Evolutionary conservation across 1,140 invertebrate genomes (phyloP), one percentile per base, ranked within the genome.

Genomic region (Steinernema feltiae): DNA sequence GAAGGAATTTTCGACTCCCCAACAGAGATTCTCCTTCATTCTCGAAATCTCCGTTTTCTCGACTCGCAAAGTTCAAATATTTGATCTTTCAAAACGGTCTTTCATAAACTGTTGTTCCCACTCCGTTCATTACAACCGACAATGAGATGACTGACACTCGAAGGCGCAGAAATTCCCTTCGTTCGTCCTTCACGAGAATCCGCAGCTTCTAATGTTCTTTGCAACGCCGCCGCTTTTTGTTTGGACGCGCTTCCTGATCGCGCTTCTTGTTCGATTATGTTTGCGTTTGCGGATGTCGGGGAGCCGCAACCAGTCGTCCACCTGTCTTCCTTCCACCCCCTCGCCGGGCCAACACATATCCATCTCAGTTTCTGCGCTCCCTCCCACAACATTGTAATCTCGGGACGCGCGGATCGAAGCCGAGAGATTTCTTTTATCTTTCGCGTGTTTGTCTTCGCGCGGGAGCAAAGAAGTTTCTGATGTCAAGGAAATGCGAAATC

Each of bases 321-420:
- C 7, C 35, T 41, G 12, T 17, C 7, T 21, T 15, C 53, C 3
- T 7, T 63, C 24, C 12, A 21, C 53, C 24, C 53, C 24, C 53
- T 7, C 15, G 24, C 53, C 12, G 12, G 12, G 7, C 53, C 24
- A 63, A 63, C 24, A 63, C 53, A 63, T 63, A 63, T 63, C 53
- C 53, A 21, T n/a, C 15, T 63, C 53, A 63, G 7, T 63, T 63
- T 21, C 12, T 3, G 24, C 12, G 24, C 53, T 63, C 53, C 53
- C 53, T 63, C 53, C 53, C 53, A 63, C 53, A 63, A 63, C 53
- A 63, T 63, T 63, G 53, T 63, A 63, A 63, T 63, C 53, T 15
- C 53, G 53, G 24, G 53, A 7, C 15, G 24, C 15, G 15, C 15
- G 53, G 24, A 17, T 27, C 24, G 2, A 3, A 21, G 24, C 53